Evolutionary conservation across 1,140 invertebrate genomes (phyloP), one percentile per base, ranked within the genome.

Genomic region (Plectrocnemia conspersa): DNA sequence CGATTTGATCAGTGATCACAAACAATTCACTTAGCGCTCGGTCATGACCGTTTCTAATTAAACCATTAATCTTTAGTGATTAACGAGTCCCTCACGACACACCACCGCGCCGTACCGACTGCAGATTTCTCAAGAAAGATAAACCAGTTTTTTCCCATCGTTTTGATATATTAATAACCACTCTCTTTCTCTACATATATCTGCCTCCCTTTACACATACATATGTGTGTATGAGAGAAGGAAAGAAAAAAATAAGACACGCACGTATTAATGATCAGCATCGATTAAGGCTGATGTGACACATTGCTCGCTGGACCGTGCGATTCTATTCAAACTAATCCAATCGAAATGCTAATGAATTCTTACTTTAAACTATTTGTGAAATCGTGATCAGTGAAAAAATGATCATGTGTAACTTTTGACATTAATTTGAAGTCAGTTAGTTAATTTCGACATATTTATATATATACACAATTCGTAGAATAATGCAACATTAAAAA

Each of bases 31-130:
- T 60, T 56, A 36, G 46, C 58, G 49, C 54, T 53, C 41, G 58
- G 25, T 49, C 48, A 52, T 56, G 58, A 56, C 58, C 53, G 58
- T 46, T 24, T 53, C 53, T 60, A 60, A 60, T 60, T 60, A 56
- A 60, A 60, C 54, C 54, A 60, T 60, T 60, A 56, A 60, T 60
- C 58, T 56, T 41, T 21, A 18, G 36, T 60, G 58, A 60, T 56
- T 52, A 60, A 60, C 53, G 54, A 49, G n/a, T 21, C 2, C 18
- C 24, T 38, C 47, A 29, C 47, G 47, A 50, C 47, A 27, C 47
- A 50, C 47, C 38, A 50, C 47, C 35, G 32, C 19, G 27, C 2
- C 15, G 18, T 22, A 45, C 21, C 5, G 7, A 27, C 16, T 45
- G 42, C 42, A 13, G 35, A 50, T 50, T 24, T 50, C 29, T 35